Evolutionary conservation across 2,113 vertebrate genomes (phyloP).

Genomic region (Microcebus tavaratra): DNA sequence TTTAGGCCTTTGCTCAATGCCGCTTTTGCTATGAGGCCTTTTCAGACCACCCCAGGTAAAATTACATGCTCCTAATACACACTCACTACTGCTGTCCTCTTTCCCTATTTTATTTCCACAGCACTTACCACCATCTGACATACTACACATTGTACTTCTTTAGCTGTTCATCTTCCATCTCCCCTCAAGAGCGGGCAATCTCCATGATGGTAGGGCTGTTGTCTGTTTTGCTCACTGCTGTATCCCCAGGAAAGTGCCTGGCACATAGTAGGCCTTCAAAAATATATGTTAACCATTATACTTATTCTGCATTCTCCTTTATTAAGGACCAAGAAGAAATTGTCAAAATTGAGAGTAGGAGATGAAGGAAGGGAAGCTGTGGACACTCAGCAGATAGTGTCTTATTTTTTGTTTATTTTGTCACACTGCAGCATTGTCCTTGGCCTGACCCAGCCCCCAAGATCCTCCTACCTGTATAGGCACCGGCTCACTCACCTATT

Average conservation of each 20-base stretch:
- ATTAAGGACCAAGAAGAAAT: background rate
- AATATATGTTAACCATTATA: background rate
- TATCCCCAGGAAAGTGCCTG: background rate
- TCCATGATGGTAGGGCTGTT: background rate
- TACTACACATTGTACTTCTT: background rate
- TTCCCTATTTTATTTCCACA: background rate
- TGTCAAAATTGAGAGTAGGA: background rate
- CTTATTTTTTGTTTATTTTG: background rate
- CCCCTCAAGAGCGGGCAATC: background rate
- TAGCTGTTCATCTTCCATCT: background rate
- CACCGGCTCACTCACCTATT: background rate
- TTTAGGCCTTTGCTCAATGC: background rate
- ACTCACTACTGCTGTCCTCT: background rate
- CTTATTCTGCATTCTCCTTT: background rate
- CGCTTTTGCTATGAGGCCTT: background rate
- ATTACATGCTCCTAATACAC: background rate
- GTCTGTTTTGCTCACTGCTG: background rate
- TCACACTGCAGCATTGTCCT: background rate
- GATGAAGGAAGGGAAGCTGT: background rate
- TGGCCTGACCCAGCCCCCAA: background rate
- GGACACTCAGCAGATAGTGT: background rate
- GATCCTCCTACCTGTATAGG: background rate
- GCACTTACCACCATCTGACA: background rate
- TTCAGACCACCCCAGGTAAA: background rate
- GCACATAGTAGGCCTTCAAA: background rate